Evolutionary conservation across 2,888 invertebrate genomes (phyloP), one percentile per base, ranked within the genome.

Genomic region (Limnephilus rhombicus): DNA sequence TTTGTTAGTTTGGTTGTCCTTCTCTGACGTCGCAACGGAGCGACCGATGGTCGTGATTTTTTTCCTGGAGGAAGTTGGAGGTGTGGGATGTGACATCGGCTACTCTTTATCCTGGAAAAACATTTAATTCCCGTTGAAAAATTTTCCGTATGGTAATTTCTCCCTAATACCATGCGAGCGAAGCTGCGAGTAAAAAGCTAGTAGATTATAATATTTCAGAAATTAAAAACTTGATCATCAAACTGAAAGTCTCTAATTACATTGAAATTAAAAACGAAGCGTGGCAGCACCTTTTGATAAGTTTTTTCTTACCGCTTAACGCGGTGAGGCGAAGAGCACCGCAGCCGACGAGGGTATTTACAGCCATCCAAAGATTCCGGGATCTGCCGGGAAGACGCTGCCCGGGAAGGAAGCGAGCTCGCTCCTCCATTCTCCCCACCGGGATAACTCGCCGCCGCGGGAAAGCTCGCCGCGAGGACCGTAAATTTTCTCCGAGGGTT

Each of bases 401-500:
- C n/a, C n/a, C 11, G 83, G 37, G 37, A 83, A 83, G 83, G 83
- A 83, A 83, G 37, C 37, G 31, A 37, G 83, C 24, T 37, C 37
- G 83, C 37, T 86, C 29, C 49, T 49, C 12, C 41, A 86, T 49
- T 86, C 41, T 9, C 45, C 45, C 86, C 29, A 12, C 45, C 86
- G 86, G 86, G 86, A 86, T 86, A 86, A 41, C 45, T 34, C n/a
- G 68, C 88, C 88, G 68, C 87, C 87, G 87, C 87, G 87, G 68
- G 87, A 87, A 53, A 87, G 13, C 34, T 53, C 31, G 29, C 86
- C 86, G 11, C 86, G 29, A 83, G 88, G 88, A 80, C 80, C 37
- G 80, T 89, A 89, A 89, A 80, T 89, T 80, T 80, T 80, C 88
- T 80, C 80, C 34, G 80, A 45, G 80, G 86, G 88, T 89, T 89